phyloP scores from a whole-genome alignment of 92 coral and sea anemone genomes.

The Isaurus tuberculatus region DNA sequence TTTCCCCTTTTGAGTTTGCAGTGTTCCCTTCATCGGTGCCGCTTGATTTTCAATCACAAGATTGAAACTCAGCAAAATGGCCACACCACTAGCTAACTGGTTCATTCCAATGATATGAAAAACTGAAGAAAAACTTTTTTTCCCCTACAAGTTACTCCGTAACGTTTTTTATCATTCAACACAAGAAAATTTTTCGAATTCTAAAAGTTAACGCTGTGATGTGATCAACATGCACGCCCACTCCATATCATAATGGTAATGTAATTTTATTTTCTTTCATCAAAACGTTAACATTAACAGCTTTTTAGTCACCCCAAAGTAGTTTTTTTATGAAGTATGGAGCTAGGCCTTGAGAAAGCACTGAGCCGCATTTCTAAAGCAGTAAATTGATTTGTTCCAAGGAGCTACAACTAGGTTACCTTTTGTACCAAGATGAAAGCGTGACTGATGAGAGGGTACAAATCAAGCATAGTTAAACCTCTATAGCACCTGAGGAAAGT shows the following conservation, averaged over 20 bases:
- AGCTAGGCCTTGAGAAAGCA: not conserved
- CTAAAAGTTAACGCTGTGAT: slow-evolving; percentile 10
- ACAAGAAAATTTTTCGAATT: not conserved
- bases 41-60: slow-evolving; percentile 1
- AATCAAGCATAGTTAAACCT: too few species aligned
- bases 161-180: not conserved
- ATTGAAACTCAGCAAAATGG: not conserved
- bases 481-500: too few species aligned
- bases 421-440: not conserved
- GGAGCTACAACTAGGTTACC: not conserved
- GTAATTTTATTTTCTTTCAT: not conserved
- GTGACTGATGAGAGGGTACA: not conserved
- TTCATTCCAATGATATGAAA: not conserved
- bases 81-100: not conserved
- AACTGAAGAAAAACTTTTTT: not conserved
- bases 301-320: not conserved
- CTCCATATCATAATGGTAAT: slow-evolving; percentile 3
- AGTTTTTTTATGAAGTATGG: not conserved
- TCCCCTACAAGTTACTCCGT: not conserved
- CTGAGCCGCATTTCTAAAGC: not conserved
- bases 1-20: not conserved
- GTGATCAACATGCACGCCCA: slow-evolving; percentile 20
- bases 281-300: not conserved
- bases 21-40: not conserved
- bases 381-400: not conserved